Evolutionary conservation across 2,888 invertebrate species (phyloP).

Genomic region (Drosophila siamana): DNA sequence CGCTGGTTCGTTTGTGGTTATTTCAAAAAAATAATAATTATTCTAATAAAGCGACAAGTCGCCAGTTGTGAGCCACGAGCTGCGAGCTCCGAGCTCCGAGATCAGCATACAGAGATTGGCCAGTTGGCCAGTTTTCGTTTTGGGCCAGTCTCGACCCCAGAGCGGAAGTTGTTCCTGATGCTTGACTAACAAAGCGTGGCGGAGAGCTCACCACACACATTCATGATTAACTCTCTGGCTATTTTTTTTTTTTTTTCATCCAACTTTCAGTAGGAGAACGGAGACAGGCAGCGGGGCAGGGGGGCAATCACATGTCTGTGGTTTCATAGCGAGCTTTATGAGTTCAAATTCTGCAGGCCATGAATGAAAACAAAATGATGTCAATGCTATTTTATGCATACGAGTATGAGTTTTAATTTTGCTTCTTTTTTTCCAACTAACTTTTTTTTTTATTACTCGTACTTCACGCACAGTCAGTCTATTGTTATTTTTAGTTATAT

Average conservation of each 20-base stretch:
- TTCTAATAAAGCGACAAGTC: slow-evolving; percentile 72
- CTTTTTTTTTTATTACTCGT: background rate
- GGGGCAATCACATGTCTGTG: slow-evolving; percentile 5
- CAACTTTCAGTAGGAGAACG: background rate
- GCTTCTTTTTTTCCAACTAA: slow-evolving; percentile 14
- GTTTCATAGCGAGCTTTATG: slow-evolving; percentile 70
- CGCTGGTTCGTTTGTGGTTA: slow-evolving; percentile 14
- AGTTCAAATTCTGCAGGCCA: slow-evolving; percentile 56
- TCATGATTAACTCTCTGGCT: slow-evolving; percentile 64
- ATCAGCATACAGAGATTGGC: slow-evolving; percentile 36
- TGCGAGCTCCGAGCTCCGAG: slow-evolving; percentile 29
- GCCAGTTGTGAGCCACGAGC: background rate
- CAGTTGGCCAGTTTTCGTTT: slow-evolving; percentile 16
- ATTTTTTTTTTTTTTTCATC: background rate
- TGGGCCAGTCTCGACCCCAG: slow-evolving; percentile 34
- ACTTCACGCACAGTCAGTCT: too few species aligned
- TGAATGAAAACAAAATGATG: slow-evolving; percentile 77
- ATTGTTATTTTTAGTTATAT: background rate
- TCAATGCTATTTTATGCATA: slow-evolving; percentile 79
- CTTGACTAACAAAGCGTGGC: slow-evolving; percentile 85
- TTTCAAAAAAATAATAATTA: slow-evolving; percentile 60
- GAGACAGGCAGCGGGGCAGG: background rate
- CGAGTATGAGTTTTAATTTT: slow-evolving; percentile 38
- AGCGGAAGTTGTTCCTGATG: slow-evolving; percentile 85
- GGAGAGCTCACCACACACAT: slow-evolving; percentile 68